Percentiles rank a stretch among this genome's conserved stretches.
phyloP scores from a whole-genome alignment of 2,113 vertebrate species.

The Pleuronectes platessa region DNA sequence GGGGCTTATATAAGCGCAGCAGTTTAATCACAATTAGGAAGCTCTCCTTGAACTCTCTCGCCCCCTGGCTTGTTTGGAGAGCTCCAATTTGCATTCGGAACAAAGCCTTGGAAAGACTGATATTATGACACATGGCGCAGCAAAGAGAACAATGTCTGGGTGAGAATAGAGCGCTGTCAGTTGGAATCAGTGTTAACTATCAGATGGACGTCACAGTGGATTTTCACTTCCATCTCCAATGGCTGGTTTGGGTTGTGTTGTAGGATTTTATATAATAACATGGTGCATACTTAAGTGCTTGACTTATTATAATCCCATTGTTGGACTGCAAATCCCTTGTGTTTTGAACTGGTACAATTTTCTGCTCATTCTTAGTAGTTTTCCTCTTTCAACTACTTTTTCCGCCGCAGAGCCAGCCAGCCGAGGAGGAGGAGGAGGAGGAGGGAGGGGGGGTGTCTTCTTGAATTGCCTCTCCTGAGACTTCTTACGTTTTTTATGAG shows the following conservation, averaged over 20 bases:
- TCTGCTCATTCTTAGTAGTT: slow-evolving; percentile 20
- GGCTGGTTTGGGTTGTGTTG: slow-evolving; percentile 8
- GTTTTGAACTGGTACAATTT: slow-evolving; percentile 28
- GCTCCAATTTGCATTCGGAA: slow-evolving; percentile 68
- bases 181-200: slow-evolving; percentile 38
- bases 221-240: slow-evolving; percentile 34
- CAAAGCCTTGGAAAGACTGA: slow-evolving; percentile 61
- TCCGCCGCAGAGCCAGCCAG: slow-evolving; percentile 25
- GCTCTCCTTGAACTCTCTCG: slow-evolving; percentile 71
- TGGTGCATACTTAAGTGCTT: slow-evolving; percentile 8
- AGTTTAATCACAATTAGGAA: slow-evolving; percentile 76
- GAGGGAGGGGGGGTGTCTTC: slow-evolving; percentile 44
- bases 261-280: slow-evolving; percentile 17
- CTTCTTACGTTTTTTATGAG: slow-evolving; percentile 18
- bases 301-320: slow-evolving; percentile 2
- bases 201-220: slow-evolving; percentile 31
- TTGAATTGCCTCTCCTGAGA: slow-evolving; percentile 56
- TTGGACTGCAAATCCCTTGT: slow-evolving; percentile 13
- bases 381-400: slow-evolving; percentile 20
- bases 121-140: slow-evolving; percentile 41
- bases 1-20: slow-evolving; percentile 59
- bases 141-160: slow-evolving; percentile 53
- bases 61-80: slow-evolving; percentile 68
- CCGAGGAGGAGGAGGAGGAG: slow-evolving; percentile 36
- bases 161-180: slow-evolving; percentile 41